Base-by-base conservation (phyloP, 2,888 invertebrate species). In the Alitta virens region DNA sequence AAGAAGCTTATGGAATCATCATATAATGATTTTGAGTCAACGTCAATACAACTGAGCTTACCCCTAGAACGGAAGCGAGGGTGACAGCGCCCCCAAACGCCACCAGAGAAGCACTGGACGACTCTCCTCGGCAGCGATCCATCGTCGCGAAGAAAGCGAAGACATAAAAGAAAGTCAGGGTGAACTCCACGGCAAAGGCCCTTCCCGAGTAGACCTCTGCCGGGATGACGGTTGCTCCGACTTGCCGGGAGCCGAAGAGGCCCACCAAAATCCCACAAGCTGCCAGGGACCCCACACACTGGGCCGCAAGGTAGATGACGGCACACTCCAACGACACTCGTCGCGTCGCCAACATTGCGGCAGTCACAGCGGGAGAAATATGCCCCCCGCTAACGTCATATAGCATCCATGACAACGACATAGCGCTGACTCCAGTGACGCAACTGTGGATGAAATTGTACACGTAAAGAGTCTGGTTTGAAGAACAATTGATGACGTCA, bases 161-260 rank as follows among this genome's bases (percentile, higher is more conserved):
- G n/a, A 46, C 46, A 46, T 46, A 46, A n/a, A 46, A 21, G 21
- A 46, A 46, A n/a, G 46, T 46, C 46, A 46, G 46, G 46, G 18
- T 18, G 46, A 46, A 46, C n/a, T 46, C 46, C n/a, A 46, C n/a
- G 21, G 18, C 46, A 46, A 46, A 46, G n/a, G 18, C 46, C 46
- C 21, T 7, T 46, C 18, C 46, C 46, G 46, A 18, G 21, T 46
- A 46, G 46, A 46, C 46, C 18, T 46, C 18, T n/a, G 18, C 46
- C 46, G 46, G 18, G 18, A 46, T n/a, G 5, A 21, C n/a, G 7
- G n/a, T 46, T 21, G 21, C 18, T 7, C 46, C 46, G 46, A 21
- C 46, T 7, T 46, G 46, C 7, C 46, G 46, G 46, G 18, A 18
- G 46, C 18, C n/a, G 46, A 21, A 18, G 18, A 46, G 46, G 7